Evolutionary conservation across 2,113 vertebrate species (phyloP).

Genomic region (Oryctolagus cuniculus): mOryCun1.1 NC_091445.1:69405501-69406000

Average conservation of each 20-base stretch:
- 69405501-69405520: neutral
- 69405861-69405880: neutral
- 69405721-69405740: neutral
- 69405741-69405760: neutral
- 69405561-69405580: slow-evolving; percentile 4
- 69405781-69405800: slow-evolving; percentile 1
- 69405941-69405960: neutral
- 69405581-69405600: slow-evolving; percentile 1
- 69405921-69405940: slow-evolving; percentile 19
- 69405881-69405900: neutral
- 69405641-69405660: neutral
- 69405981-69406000: neutral
- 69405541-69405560: neutral
- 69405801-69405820: slow-evolving; percentile 15
- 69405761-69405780: neutral
- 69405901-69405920: too few relatives aligned
- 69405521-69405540: neutral
- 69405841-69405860: neutral
- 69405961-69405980: slow-evolving; percentile 14
- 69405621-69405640: neutral
- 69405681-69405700: neutral
- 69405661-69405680: neutral
- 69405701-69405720: neutral
- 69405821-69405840: neutral
- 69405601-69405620: neutral